Percentiles rank a stretch among this genome's conserved stretches.
Conservation (phyloP, 2,797 vertebrate genomes). For the Staurois parvus region DNA sequence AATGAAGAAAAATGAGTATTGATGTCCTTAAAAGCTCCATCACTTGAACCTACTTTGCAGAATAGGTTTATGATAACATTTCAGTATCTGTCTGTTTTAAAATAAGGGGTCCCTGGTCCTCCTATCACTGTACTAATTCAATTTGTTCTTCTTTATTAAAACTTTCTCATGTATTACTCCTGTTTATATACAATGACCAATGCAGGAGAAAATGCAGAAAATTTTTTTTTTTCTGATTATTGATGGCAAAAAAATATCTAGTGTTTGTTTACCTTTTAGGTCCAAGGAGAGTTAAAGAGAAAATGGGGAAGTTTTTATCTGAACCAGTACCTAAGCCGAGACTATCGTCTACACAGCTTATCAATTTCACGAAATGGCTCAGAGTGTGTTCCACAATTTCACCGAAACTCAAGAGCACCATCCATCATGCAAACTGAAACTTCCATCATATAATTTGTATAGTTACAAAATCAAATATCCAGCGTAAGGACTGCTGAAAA, state of each 20-base stretch:
- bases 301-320: conserved; percentile 84
- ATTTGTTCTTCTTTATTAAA: too few relatives aligned
- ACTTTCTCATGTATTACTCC: too few relatives aligned
- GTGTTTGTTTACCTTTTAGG: conserved; percentile 73
- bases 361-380: conserved; percentile 80
- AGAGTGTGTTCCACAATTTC: conserved; percentile 75
- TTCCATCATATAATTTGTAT: conserved; percentile 73
- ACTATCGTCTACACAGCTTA: conserved; percentile 77
- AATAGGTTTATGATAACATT: too few relatives aligned
- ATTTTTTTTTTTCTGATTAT: not conserved
- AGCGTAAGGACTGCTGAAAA: conserved; percentile 53
- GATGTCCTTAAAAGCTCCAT: too few relatives aligned
- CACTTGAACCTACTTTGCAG: too few relatives aligned
- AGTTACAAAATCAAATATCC: not conserved
- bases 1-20: too few relatives aligned
- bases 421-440: conserved; percentile 94
- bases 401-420: conserved; percentile 80
- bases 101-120: too few relatives aligned
- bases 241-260: not conserved
- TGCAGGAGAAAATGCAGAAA: too few relatives aligned
- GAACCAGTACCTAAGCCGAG: conserved; percentile 70
- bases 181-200: too few relatives aligned
- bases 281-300: conserved; percentile 88
- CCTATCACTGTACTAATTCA: too few relatives aligned
- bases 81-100: too few relatives aligned